phyloP scores from a whole-genome alignment of 2,888 invertebrate species.

The Stegana nigrithorax region DNA sequence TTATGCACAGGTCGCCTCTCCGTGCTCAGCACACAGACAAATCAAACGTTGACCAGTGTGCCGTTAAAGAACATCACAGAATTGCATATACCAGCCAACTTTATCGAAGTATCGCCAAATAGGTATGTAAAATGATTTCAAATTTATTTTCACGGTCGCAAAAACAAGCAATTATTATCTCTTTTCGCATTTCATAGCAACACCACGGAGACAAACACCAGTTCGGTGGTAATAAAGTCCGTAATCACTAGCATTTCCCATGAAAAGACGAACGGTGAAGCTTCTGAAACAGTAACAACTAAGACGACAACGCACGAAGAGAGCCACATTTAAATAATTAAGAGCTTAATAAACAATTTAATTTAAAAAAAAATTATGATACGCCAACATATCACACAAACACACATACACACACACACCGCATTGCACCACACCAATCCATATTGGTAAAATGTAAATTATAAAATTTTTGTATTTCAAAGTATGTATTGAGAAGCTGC shows the following conservation, averaged over 20 bases:
- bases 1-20: constrained; percentile 63
- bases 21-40: constrained; percentile 68
- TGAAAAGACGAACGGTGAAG: constrained; percentile 65
- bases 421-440: too few relatives aligned
- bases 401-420: background rate
- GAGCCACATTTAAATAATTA: constrained; percentile 64
- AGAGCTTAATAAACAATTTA: background rate
- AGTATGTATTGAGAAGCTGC: too few relatives aligned
- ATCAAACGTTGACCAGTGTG: constrained; percentile 62
- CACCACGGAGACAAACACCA: constrained; percentile 66
- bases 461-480: too few relatives aligned
- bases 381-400: background rate
- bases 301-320: constrained; percentile 65
- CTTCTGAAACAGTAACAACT: constrained; percentile 60
- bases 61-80: constrained; percentile 66
- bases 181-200: constrained; percentile 50
- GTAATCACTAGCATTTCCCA: constrained; percentile 68
- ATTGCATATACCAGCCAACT: constrained; percentile 62
- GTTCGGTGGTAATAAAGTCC: constrained; percentile 68
- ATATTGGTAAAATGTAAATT: too few relatives aligned
- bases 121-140: too few relatives aligned
- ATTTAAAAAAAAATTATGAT: background rate
- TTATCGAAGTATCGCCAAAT: constrained; percentile 62
- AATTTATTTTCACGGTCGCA: too few relatives aligned
- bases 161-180: too few relatives aligned